Percentiles rank a stretch among this genome's conserved stretches.
phyloP scores from a whole-genome alignment of 2,113 vertebrate genomes.

The Microcebus murinus region DNA sequence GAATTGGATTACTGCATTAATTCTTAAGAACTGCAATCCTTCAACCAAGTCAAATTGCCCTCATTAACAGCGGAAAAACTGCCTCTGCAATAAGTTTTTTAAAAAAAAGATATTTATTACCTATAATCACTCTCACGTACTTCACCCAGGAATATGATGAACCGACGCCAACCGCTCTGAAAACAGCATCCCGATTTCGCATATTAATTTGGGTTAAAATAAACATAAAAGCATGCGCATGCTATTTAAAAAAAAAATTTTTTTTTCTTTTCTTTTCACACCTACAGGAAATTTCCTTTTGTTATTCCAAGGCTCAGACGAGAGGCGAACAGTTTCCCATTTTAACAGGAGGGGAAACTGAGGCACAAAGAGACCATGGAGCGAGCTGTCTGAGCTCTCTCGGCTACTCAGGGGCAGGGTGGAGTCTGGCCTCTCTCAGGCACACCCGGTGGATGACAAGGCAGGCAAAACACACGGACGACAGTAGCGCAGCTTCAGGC shows the following conservation, averaged over 20 bases:
- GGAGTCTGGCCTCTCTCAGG: background rate
- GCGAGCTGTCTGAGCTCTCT: background rate
- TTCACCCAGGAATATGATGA: constrained; percentile 84
- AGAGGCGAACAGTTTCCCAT: background rate
- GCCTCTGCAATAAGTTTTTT: constrained; percentile 99
- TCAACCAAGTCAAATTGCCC: constrained; percentile 99
- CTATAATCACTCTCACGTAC: constrained; percentile 94
- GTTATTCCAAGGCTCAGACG: background rate
- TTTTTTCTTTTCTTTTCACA: no score
- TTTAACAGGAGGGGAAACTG: background rate
- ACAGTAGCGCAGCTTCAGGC: background rate
- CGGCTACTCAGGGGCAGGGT: background rate
- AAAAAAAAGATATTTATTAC: constrained; percentile 95
- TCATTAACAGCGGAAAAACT: constrained; percentile 99
- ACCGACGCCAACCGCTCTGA: constrained; percentile 69
- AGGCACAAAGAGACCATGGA: accelerated
- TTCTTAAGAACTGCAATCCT: constrained; percentile 99
- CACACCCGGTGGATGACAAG: constrained; percentile 4
- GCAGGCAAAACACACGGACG: constrained; percentile 8
- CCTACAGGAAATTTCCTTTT: background rate
- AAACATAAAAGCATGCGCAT: background rate
- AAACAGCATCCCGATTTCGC: background rate
- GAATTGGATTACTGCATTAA: constrained; percentile 99
- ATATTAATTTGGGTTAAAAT: constrained; percentile 5
- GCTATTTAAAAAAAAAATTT: background rate